phyloP scores from a whole-genome alignment of 2,797 vertebrate species.

The Amniataba percoides region DNA sequence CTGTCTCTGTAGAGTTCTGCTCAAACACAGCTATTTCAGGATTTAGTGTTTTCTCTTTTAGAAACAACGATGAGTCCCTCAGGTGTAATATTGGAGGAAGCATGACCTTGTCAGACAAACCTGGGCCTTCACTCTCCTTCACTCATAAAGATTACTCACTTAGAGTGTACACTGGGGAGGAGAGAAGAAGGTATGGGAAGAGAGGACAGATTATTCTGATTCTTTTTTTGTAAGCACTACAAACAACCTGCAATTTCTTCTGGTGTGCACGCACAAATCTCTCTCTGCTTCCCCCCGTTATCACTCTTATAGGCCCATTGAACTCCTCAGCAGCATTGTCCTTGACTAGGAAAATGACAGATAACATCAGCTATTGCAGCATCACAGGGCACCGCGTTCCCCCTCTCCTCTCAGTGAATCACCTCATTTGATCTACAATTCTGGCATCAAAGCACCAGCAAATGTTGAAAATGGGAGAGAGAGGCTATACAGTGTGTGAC shows the following conservation, averaged over 20 bases:
- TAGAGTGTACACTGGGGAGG: constrained; percentile 34
- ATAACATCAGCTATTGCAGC: constrained; percentile 62
- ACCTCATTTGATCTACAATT: constrained; percentile 41
- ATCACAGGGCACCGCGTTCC: constrained; percentile 43
- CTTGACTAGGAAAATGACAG: constrained; percentile 63
- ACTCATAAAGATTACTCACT: constrained; percentile 61
- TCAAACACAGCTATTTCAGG: constrained; percentile 54
- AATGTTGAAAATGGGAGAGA: constrained; percentile 23
- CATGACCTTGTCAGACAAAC: constrained; percentile 72
- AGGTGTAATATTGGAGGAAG: constrained; percentile 60
- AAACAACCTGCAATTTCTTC: constrained; percentile 59
- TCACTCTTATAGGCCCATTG: constrained; percentile 53
- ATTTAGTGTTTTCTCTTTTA: constrained; percentile 53
- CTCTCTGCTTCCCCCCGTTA: constrained; percentile 40
- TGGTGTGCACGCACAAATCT: constrained; percentile 36
- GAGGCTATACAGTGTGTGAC: not conserved
- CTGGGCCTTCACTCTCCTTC: constrained; percentile 37
- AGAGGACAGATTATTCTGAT: constrained; percentile 42
- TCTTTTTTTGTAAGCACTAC: constrained; percentile 37
- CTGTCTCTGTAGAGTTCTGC: constrained; percentile 30
- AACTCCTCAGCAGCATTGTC: constrained; percentile 50
- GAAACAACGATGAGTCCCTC: constrained; percentile 57
- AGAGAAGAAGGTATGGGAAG: constrained; percentile 6
- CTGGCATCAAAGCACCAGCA: constrained; percentile 29
- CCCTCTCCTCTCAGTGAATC: constrained; percentile 22